Evolutionary conservation across 2,888 invertebrate genomes (phyloP).

Genomic region (Lagria hirta): DNA sequence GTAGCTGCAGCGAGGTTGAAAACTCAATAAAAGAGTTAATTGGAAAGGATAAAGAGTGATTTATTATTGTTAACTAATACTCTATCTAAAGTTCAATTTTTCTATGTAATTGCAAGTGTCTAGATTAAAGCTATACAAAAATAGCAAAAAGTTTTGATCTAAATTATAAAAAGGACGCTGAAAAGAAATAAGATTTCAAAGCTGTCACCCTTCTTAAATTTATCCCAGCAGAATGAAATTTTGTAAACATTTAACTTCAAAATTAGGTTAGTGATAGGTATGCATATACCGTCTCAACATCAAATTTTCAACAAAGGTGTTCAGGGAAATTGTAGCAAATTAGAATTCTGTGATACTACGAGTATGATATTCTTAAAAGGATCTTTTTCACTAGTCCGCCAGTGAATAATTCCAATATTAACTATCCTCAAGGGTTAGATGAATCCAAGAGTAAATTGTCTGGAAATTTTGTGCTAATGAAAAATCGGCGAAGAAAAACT

Average conservation of each 20-base stretch:
- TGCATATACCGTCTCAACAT: conserved; percentile 15
- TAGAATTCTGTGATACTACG: conserved; percentile 11
- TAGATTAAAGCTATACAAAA: too few relatives aligned
- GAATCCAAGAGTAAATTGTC: conserved; percentile 11
- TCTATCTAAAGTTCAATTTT: too few relatives aligned
- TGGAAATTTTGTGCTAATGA: conserved; percentile 14
- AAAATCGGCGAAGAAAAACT: conserved; percentile 14
- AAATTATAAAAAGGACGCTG: too few relatives aligned
- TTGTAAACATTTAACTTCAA: conserved; percentile 20
- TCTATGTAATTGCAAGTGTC: too few relatives aligned
- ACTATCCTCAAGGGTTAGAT: conserved; percentile 12
- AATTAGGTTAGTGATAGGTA: conserved; percentile 19
- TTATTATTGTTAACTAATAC: too few relatives aligned
- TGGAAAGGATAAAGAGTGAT: too few relatives aligned
- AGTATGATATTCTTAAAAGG: conserved; percentile 9
- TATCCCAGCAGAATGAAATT: conserved; percentile 20
- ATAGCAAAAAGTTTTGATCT: too few relatives aligned
- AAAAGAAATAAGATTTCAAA: conserved; percentile 17
- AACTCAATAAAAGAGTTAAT: too few relatives aligned
- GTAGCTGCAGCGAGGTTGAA: too few relatives aligned
- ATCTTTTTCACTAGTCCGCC: conserved; percentile 9
- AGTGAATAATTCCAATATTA: conserved; percentile 8
- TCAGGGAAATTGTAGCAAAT: conserved; percentile 16
- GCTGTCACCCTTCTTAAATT: conserved; percentile 17
- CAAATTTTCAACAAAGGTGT: conserved; percentile 16